Base-by-base conservation (phyloP, 37 sponge, comb jelly and placozoan genomes). In the Agelas oroides region DNA sequence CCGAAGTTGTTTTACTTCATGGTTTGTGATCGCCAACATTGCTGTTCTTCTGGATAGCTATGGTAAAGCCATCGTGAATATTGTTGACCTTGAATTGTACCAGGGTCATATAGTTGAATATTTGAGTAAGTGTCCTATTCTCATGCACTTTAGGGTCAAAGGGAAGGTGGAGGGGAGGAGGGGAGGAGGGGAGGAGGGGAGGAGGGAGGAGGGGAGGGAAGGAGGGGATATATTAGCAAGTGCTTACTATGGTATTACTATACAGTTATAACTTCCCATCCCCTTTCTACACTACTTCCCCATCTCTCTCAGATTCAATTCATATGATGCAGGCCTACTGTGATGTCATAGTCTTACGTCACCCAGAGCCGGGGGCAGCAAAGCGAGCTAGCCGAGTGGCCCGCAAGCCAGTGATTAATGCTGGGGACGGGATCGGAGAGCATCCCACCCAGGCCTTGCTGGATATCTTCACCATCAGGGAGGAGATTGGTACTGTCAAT, bases 401-500 rank as follows among this genome's bases (percentile, higher is more conserved):
- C 40, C 62, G 72, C 30, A 85, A 76, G 69, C 99, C 99, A 30
- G 59, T 99, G 59, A 99, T 99, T 41, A 99, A 99, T 75, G 99
- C 96, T 56, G 99, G 99, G 5, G 97, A 99, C 76, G 99, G 99
- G 20, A 80, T 87, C 0, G 96, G 97, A 14, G 99, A 99, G 74
- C 99, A 99, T 78, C 99, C 99, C n/a, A 97, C 97, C 1, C 99
- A 99, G 74, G 99, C 99, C 28, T 85, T 99, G 40, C 88, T 99
- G 59, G 99, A 99, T 56, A 87, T 99, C 24, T 99, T 95, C 88
- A 99, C 99, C 55, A 99, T 99, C 53, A 64, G 99, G 80, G 97
- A 99, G 73, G 99, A 99, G 81, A 96, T 97, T 69, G 99, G 99
- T 24, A 99, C 99, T 54, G 97, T 99, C 55, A 99, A 99, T 66